Base-by-base conservation (phyloP, 2,113 vertebrate genomes). In the Spilogale gracilis region DNA sequence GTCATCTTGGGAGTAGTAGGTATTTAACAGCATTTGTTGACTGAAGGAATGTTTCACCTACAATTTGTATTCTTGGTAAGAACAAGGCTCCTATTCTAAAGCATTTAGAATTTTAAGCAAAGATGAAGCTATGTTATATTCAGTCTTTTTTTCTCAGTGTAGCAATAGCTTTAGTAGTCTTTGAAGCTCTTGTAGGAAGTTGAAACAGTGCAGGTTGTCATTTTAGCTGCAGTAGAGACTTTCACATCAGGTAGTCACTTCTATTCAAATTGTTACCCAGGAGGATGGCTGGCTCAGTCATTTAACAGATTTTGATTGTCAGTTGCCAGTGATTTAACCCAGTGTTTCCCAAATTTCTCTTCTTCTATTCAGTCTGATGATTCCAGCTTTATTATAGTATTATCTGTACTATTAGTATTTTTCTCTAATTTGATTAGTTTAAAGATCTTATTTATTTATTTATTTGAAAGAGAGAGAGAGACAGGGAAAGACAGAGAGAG, bases 21-120 rank as follows among this genome's bases (percentile, higher is more conserved):
- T 85, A 79, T 71, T 85, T 89, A 89, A 79, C 43, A 96, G 60
- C 93, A n/a, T 63, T 92, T 60, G 21, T 78, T 89, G 30, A 93
- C 18, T 69, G 61, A 69, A 84, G 58, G 83, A 78, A 54, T 90
- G 79, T 69, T 84, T 90, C 25, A 27, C 48, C 38, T 92, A 50
- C 21, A 80, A 4, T 94, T 87, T 80, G 32, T 90, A 5, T 80
- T 71, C 30, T 50, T 69, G 54, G n/a, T 94, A 48, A 80, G 91
- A 96, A 20, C 54, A 32, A 87, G 54, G 67, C 50, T 87, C 23
- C 38, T 50, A 27, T 67, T 84, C 65, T 56, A n/a, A 58, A 84
- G n/a, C 79, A 50, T 86, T 86, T 65, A 89, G 50, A 13, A 60
- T 69, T 83, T 79, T 63, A 56, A 95, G 69, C 73, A 79, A 85